Evolutionary conservation across 2,113 vertebrate genomes (phyloP).

Genomic region (Cricetomys ansorgei): DNA sequence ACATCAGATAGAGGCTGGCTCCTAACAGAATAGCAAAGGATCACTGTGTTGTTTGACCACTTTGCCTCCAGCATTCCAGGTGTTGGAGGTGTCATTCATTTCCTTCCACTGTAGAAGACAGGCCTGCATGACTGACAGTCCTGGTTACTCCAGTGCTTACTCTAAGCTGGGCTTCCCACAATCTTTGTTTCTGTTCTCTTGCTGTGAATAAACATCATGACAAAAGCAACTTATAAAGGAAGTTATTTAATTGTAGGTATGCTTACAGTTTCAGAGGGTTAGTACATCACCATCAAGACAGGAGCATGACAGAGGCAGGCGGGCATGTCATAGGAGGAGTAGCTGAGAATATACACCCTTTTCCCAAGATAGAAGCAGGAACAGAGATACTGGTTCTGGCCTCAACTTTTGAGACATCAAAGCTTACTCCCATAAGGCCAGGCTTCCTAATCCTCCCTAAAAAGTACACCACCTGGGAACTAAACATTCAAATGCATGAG

Average conservation of each 20-base stretch:
- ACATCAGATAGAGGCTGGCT: neutral
- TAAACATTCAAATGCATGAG: neutral
- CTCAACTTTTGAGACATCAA: neutral
- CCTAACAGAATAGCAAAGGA: neutral
- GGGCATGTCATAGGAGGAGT: too few species aligned
- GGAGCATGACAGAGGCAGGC: neutral
- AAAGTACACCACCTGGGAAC: neutral
- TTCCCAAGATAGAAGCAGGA: neutral
- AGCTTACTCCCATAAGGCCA: neutral
- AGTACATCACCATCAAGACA: accelerated
- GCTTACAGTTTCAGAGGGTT: neutral
- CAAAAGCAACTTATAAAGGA: neutral
- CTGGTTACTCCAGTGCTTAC: neutral
- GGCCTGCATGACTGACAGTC: neutral
- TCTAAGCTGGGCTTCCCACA: neutral
- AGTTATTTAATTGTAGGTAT: neutral
- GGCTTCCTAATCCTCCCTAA: neutral
- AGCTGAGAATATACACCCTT: too few species aligned
- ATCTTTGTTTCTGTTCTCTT: neutral
- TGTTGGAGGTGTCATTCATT: neutral
- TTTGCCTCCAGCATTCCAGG: neutral
- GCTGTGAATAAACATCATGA: neutral
- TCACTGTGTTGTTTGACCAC: neutral
- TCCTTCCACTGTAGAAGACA: neutral
- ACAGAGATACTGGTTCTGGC: neutral